Conservation (phyloP, 1,140 invertebrate genomes). For the Atta texana region DNA sequence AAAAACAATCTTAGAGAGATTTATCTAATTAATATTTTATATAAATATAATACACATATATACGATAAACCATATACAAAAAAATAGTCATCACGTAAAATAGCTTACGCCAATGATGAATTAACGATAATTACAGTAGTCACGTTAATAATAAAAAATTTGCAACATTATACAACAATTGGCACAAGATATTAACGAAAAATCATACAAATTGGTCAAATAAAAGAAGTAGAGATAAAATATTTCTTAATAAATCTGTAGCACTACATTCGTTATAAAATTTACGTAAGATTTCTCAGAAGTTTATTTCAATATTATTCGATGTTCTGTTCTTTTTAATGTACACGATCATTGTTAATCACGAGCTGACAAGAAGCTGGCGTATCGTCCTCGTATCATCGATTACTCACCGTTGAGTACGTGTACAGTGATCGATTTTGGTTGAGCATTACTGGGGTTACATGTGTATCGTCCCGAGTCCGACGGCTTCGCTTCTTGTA, state of each 20-base stretch:
- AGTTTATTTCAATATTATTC: background rate
- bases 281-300: background rate
- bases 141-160: background rate
- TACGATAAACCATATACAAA: background rate
- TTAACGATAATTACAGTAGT: background rate
- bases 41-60: too few relatives aligned
- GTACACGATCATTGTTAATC: conserved; percentile 1
- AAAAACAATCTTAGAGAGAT: background rate
- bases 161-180: background rate
- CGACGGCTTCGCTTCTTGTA: conserved; percentile 91
- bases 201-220: background rate
- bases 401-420: conserved; percentile 94
- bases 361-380: background rate
- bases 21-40: conserved; percentile 8
- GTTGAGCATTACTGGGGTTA: conserved; percentile 95
- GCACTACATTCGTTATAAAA: background rate
- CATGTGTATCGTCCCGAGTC: conserved; percentile 94
- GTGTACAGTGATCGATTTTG: conserved; percentile 95
- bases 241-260: background rate
- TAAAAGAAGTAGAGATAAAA: background rate
- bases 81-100: background rate
- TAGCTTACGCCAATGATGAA: background rate
- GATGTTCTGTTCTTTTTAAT: background rate
- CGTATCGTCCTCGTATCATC: background rate
- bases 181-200: background rate